phyloP scores from a whole-genome alignment of 2,888 invertebrate genomes.

The Atherix ibis region DNA sequence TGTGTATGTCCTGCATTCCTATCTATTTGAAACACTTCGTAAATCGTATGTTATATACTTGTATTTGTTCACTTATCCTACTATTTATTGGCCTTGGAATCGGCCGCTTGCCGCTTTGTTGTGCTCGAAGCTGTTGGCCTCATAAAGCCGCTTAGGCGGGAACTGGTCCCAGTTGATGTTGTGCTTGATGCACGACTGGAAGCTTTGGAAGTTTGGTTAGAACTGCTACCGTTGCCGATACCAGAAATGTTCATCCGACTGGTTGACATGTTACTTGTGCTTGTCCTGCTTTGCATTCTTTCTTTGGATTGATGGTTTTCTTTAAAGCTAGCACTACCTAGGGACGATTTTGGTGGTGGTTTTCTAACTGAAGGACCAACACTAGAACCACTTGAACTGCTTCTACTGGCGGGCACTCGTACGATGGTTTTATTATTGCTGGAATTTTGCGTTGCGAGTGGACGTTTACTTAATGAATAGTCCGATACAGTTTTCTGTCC shows the following conservation, averaged over 20 bases:
- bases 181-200: conserved; percentile 11
- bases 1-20: no score
- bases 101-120: conserved; percentile 40
- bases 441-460: conserved; percentile 38
- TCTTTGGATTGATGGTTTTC: conserved; percentile 24
- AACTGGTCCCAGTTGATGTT: conserved; percentile 12
- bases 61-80: no score
- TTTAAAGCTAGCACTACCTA: conserved; percentile 33
- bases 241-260: conserved; percentile 12
- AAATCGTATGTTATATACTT: no score
- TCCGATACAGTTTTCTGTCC: conserved; percentile 12
- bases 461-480: conserved; percentile 31
- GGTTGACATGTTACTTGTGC: conserved; percentile 15
- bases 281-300: conserved; percentile 8
- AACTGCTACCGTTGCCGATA: conserved; percentile 10
- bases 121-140: conserved; percentile 73
- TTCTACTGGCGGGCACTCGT: conserved; percentile 40
- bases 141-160: conserved; percentile 52
- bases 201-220: conserved; percentile 7
- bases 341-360: conserved; percentile 16
- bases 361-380: conserved; percentile 34
- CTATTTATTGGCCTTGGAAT: background rate
- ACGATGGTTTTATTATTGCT: conserved; percentile 18
- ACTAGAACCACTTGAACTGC: conserved; percentile 43
- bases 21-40: no score